Evolutionary conservation across 2,888 invertebrate species (phyloP), one percentile per base, ranked within the genome.

Genomic region (Epinotia ramella): DNA sequence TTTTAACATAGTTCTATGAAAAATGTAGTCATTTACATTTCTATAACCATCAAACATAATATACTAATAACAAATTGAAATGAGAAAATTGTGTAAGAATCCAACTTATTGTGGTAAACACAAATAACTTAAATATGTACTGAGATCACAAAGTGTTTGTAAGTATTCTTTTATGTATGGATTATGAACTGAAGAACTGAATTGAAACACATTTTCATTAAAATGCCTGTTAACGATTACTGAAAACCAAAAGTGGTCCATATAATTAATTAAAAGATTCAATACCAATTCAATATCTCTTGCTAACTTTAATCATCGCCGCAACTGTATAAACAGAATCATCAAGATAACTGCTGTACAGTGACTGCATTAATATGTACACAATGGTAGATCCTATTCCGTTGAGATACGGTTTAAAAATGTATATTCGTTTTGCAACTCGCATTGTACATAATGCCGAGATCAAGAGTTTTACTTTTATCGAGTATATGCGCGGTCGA

Each of bases 391-490:
- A 60, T 59, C 7, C 59, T 60, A 69, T 46, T 69, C 24, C 16
- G 24, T 69, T 59, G 12, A 46, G 1, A 16, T 69, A 69, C 20
- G 12, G 69, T 60, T 46, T 24, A 28, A 46, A 59, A n/a, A n/a
- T 46, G 69, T 46, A 24, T 28, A 60, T n/a, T 7, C 28, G 44
- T 67, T 60, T 73, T 53, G 33, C 46, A 20, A 49, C 57, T 69
- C 46, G 28, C 28, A 59, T n/a, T 62, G 77, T 65, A 65, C 59
- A 70, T 75, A 64, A 75, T 64, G 62, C 46, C 66, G 53, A 75
- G 75, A 87, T 84, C 84, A 89, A 87, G 70, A 75, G 87, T 92
- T 92, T 92, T 92, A 92, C 92, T 92, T 92, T 93, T 92, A 91
- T 89, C 88, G 87, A 89, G 86, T 86, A 86, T 86, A 86, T 86